Evolutionary conservation across 2,888 invertebrate genomes (phyloP).

Genomic region (Tetragonula carbonaria): DNA sequence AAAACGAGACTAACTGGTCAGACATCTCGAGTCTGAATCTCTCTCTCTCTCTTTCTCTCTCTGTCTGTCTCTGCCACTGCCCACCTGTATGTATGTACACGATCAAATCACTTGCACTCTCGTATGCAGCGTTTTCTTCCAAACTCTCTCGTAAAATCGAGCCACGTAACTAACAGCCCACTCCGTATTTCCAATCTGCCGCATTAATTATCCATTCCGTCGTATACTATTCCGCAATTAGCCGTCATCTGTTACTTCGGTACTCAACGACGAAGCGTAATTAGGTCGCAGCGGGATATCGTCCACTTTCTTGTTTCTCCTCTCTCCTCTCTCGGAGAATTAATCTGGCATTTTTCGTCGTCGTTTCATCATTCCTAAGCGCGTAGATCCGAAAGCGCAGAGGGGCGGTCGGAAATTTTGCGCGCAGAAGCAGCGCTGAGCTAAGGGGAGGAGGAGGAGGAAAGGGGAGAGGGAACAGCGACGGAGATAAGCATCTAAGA

Average conservation of each 20-base stretch:
- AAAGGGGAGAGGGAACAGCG: background rate
- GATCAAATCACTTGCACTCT: background rate
- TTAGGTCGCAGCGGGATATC: constrained; percentile 25
- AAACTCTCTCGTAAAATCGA: background rate
- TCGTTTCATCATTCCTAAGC: background rate
- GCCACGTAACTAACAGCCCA: background rate
- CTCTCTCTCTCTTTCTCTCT: background rate
- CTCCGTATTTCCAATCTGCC: background rate
- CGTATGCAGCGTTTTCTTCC: background rate
- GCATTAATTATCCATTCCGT: background rate
- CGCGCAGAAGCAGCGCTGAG: background rate
- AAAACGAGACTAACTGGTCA: background rate
- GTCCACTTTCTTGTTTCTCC: background rate
- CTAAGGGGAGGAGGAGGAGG: background rate
- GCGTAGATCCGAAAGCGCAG: background rate
- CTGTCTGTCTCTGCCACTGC: too few relatives aligned
- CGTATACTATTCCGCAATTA: background rate
- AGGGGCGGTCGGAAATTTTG: constrained; percentile 1
- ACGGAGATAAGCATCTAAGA: constrained; percentile 25
- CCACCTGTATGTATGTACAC: background rate
- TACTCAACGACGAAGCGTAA: constrained; percentile 33
- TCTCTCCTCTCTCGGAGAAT: background rate
- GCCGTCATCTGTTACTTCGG: background rate
- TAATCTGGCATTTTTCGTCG: background rate
- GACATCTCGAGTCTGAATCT: background rate